Percentiles rank a stretch among this genome's conserved stretches.
Conservation (phyloP, 1,140 invertebrate genomes). For the Drosophila yakuba region DNA sequence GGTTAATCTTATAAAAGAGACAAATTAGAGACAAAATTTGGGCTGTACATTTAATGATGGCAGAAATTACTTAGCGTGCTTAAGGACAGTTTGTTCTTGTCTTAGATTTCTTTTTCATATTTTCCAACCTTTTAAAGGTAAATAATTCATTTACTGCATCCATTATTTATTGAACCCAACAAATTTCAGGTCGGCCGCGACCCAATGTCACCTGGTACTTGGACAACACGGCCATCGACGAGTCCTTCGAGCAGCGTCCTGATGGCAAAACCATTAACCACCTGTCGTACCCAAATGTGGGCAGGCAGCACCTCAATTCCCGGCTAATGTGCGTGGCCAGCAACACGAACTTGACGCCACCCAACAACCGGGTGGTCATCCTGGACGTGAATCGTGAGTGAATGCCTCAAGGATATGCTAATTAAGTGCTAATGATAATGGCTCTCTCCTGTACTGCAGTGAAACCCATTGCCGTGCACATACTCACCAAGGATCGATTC, state of each 20-base stretch:
- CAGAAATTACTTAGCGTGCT: not conserved
- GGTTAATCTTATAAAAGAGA: not conserved
- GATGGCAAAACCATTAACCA: slow-evolving; percentile 91
- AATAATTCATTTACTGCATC: slow-evolving; percentile 17
- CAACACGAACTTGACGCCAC: slow-evolving; percentile 92
- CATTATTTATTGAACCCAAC: slow-evolving; percentile 10
- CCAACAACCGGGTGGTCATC: slow-evolving; percentile 90
- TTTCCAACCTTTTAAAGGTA: not conserved
- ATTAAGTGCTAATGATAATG: no score
- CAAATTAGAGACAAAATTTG: no score
- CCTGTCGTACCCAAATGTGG: slow-evolving; percentile 90
- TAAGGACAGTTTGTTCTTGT: not conserved
- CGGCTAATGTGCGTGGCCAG: slow-evolving; percentile 93
- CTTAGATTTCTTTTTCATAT: not conserved
- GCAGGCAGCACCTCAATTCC: slow-evolving; percentile 91
- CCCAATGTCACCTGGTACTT: slow-evolving; percentile 93
- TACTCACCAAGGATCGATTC: slow-evolving; percentile 91
- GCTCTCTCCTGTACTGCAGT: slow-evolving; percentile 86
- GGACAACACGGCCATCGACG: slow-evolving; percentile 92
- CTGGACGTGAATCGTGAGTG: slow-evolving; percentile 95
- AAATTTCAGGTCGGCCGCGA: slow-evolving; percentile 88
- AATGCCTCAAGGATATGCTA: not conserved
- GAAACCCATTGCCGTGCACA: slow-evolving; percentile 92
- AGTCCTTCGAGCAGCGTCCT: slow-evolving; percentile 89
- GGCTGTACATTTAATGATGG: not conserved